Evolutionary conservation across 1,140 invertebrate genomes (phyloP).

Genomic region (Anoplophora glabripennis): DNA sequence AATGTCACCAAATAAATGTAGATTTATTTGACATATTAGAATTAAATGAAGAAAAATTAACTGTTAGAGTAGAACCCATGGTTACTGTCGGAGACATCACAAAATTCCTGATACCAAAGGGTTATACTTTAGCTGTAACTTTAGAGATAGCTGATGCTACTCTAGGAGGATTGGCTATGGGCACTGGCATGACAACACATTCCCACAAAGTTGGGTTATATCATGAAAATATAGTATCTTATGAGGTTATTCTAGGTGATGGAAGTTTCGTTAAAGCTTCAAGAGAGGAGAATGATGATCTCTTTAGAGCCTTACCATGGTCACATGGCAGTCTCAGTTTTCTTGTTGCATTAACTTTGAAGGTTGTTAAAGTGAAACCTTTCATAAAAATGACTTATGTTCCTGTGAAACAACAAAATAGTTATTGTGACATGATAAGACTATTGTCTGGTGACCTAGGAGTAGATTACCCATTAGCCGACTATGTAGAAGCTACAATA

Average conservation of each 20-base stretch:
- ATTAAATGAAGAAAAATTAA: slow-evolving; percentile 52
- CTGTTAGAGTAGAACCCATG: slow-evolving; percentile 50
- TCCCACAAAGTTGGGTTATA: slow-evolving; percentile 55
- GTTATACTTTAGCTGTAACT: slow-evolving; percentile 57
- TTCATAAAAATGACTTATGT: slow-evolving; percentile 57
- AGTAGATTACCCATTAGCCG: slow-evolving; percentile 41
- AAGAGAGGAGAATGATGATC: slow-evolving; percentile 49
- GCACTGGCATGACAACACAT: slow-evolving; percentile 56
- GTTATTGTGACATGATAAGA: slow-evolving; percentile 55
- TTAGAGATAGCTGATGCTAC: slow-evolving; percentile 54
- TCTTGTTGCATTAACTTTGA: slow-evolving; percentile 53
- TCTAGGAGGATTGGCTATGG: slow-evolving; percentile 57
- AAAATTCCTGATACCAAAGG: slow-evolving; percentile 51
- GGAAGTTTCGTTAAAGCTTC: slow-evolving; percentile 52
- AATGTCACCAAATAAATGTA: slow-evolving; percentile 60
- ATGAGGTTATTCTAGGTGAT: slow-evolving; percentile 56
- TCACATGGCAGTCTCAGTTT: slow-evolving; percentile 59
- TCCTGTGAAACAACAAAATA: slow-evolving; percentile 52
- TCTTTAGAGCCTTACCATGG: slow-evolving; percentile 56
- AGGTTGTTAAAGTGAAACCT: slow-evolving; percentile 53
- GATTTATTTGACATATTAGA: slow-evolving; percentile 57
- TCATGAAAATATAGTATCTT: slow-evolving; percentile 54
- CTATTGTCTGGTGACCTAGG: slow-evolving; percentile 46
- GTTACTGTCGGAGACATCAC: slow-evolving; percentile 57
- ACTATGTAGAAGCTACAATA: slow-evolving; percentile 58